Percentiles rank a stretch among this genome's conserved stretches.
These are phyloP conservation scores for Tupaia chinensis DNA, from an alignment of 2,113 vertebrate species.

Conservation along the genomic window DNA sequence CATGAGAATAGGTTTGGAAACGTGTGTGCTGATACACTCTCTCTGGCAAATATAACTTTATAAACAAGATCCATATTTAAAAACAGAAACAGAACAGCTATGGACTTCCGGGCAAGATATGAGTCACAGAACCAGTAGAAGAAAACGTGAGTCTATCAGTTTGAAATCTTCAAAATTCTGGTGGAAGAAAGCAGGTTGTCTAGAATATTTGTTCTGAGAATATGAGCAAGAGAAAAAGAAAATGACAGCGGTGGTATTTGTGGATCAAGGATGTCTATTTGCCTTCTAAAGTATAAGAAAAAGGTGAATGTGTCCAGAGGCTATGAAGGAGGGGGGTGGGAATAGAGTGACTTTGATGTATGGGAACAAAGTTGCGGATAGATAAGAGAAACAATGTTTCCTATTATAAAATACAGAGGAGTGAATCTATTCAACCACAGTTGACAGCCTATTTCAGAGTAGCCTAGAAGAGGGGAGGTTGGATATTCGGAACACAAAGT, in stretches of 20 bases:
- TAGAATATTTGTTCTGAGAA: not conserved
- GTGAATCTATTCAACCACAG: too few relatives aligned
- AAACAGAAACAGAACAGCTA: not conserved
- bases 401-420: too few relatives aligned
- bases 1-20: not conserved
- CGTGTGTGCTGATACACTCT: not conserved
- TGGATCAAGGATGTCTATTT: not conserved
- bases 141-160: not conserved
- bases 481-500: too few relatives aligned
- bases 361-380: not conserved
- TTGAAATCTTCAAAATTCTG: not conserved
- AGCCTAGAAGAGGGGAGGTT: not conserved
- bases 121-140: not conserved
- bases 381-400: too few relatives aligned
- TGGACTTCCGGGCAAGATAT: not conserved
- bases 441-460: too few relatives aligned
- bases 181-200: not conserved
- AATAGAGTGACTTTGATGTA: not conserved
- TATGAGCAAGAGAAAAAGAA: not conserved
- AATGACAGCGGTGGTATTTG: fast-evolving
- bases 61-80: not conserved
- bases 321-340: not conserved
- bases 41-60: not conserved
- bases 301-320: not conserved
- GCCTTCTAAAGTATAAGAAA: not conserved